Base-by-base conservation (phyloP, 2,888 invertebrate species). In the Drosophila siamana region DNA sequence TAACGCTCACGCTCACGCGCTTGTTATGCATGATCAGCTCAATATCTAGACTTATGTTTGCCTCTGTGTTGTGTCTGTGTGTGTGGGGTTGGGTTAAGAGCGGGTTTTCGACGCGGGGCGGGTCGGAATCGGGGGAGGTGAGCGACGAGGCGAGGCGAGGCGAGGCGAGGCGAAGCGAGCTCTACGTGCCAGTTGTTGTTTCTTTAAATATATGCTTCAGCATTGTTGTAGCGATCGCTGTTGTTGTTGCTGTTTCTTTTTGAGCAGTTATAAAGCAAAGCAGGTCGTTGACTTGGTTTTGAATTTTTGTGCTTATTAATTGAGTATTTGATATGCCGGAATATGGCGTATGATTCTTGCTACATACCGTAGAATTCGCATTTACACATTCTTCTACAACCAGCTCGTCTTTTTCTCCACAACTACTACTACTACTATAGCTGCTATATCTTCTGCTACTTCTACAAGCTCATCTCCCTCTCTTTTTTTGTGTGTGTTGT, bases 281-380 rank as follows among this genome's bases (percentile, higher is more conserved):
- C 83, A 87, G 89, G 87, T 89, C 90, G 83, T 89, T 89, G 89
- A 90, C 90, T 80, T 82, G 72, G 78, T 72, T 70, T 70, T 78
- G 73, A 71, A 80, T 75, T 84, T 81, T 83, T 79, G 73, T 88
- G 89, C 88, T 89, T 90, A 90, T 90, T 90, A 90, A 89, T 88
- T 88, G 88, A 86, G 84, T 89, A 90, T 90, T 90, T 88, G 90
- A 90, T 90, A 90, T 88, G 74, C 76, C 76, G 71, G 71, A 76
- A 76, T 80, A 79, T 74, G 69, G 62, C 64, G 15, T 61, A 67
- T 57, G 63, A 75, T 71, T 55, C 33, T 30, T 30, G 19, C 71
- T 61, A 48, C 40, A 24, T 38, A 61, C n/a, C 43, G 16, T 63
- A n/a, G 46, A 57, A 40, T 52, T 60, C 28, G 33, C 36, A 43